Base-by-base conservation (phyloP, 2,888 invertebrate species). In the Myathropa florea region DNA sequence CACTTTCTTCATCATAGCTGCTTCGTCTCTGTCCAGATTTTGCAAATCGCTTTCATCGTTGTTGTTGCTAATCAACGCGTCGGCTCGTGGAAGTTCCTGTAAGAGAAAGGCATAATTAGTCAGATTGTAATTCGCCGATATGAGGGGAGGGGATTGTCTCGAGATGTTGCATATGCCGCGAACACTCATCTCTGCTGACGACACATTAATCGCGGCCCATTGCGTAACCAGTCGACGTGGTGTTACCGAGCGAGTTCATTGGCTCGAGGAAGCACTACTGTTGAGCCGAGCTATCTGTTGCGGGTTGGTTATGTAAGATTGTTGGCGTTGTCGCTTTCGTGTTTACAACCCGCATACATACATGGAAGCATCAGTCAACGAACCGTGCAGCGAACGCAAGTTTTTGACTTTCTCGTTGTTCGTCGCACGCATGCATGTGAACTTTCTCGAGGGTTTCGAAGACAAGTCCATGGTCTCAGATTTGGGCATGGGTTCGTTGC, bases 31-130 rank as follows among this genome's bases (percentile, higher is more conserved):
- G 36, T 92, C 91, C 33, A 92, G 88, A 88, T 83, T 91, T 84
- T 92, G 92, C 76, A 92, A 88, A 53, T 92, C 91, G 12, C 85
- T 90, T 39, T 91, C 91, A 60, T 91, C 88, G 67, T 90, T 91
- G 85, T 93, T 93, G 77, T 92, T 92, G 75, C 93, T 92, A 88
- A 93, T 89, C 82, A 93, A 90, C 79, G 93, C 92, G 89, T 93
- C 93, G 85, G 93, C 92, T 77, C 92, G 91, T 81, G 93, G 93
- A 79, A 92, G 89, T 89, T 93, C 93, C 93, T 93, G 28, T 14
- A 90, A 83, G 53, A 21, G 57, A 60, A 67, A 81, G 24, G 33
- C 63, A 23, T 18, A 82, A 12, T 61, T 68, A 75, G 21, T 67
- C 53, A 77, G 81, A 73, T 77, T 61, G 71, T 24, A 77, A 76